phyloP scores from a whole-genome alignment of 1,140 invertebrate species.

The Psilanteris sp. region DNA sequence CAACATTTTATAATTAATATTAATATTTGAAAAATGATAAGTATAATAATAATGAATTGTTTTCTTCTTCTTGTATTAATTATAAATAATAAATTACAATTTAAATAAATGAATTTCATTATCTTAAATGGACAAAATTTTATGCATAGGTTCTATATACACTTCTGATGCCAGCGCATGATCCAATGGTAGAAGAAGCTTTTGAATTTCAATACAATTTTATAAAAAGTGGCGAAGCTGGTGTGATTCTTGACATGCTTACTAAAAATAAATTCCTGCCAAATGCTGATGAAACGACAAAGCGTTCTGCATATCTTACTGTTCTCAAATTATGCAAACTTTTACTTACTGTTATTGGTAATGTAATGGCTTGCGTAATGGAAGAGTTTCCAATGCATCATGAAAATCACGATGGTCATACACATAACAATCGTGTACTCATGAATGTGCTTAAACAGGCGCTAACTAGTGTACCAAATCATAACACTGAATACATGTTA shows the following conservation, averaged over 20 bases:
- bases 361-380: constrained; percentile 84
- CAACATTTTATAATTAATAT: too few species aligned
- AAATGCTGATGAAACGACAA: constrained; percentile 89
- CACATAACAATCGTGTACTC: constrained; percentile 74
- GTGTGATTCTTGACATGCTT: constrained; percentile 90
- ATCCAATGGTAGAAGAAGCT: constrained; percentile 89
- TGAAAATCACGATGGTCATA: constrained; percentile 75
- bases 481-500: constrained; percentile 84
- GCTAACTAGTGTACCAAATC: constrained; percentile 85
- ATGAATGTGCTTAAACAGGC: constrained; percentile 86
- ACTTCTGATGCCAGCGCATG: constrained; percentile 93
- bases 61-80: too few species aligned
- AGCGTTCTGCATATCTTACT: constrained; percentile 91
- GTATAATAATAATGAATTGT: too few species aligned
- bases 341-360: constrained; percentile 91
- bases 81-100: too few species aligned
- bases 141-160: constrained; percentile 90
- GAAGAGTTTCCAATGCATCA: constrained; percentile 79
- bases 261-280: constrained; percentile 93
- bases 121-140: too few species aligned
- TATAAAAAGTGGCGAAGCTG: constrained; percentile 90
- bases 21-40: too few species aligned
- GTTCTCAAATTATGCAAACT: constrained; percentile 94
- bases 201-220: constrained; percentile 94
- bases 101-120: too few species aligned